These are phyloP conservation scores for Pseudomyrmex sp. DNA, from an alignment of 1,140 invertebrate species.

Conservation along the genomic window DNA sequence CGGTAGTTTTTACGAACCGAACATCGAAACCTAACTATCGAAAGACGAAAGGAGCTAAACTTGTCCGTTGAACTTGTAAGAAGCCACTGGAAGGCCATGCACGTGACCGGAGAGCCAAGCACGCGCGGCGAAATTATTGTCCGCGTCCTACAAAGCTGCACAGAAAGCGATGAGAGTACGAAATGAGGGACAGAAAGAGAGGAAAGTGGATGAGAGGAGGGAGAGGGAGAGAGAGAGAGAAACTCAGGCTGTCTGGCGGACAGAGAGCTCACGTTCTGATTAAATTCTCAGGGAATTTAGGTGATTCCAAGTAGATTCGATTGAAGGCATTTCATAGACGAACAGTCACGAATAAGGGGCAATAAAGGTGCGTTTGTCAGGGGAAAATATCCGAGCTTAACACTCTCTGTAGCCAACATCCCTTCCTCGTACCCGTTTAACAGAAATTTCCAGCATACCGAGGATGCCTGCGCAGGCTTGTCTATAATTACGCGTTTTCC, in stretches of 20 bases:
- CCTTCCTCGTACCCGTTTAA: constrained; percentile 48
- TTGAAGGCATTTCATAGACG: constrained; percentile 80
- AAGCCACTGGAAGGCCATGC: constrained; percentile 71
- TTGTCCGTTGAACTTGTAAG: constrained; percentile 75
- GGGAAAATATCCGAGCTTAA: constrained; percentile 72
- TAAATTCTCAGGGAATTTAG: constrained; percentile 79
- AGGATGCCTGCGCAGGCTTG: constrained; percentile 30
- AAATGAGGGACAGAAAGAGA: constrained; percentile 49
- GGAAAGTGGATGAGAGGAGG: constrained; percentile 18
- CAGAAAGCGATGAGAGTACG: constrained; percentile 50
- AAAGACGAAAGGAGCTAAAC: constrained; percentile 71
- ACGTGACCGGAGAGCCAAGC: constrained; percentile 75
- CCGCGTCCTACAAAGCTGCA: constrained; percentile 63
- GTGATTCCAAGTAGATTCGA: constrained; percentile 79
- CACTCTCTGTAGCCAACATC: constrained; percentile 51
- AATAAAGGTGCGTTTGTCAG: constrained; percentile 77
- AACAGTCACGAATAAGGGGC: constrained; percentile 78
- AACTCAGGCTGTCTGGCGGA: constrained; percentile 31
- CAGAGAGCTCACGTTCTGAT: constrained; percentile 76
- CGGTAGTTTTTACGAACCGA: constrained; percentile 57
- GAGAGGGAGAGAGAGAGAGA: background rate
- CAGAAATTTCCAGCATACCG: constrained; percentile 52
- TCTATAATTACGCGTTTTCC: constrained; percentile 24
- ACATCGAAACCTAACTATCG: constrained; percentile 72
- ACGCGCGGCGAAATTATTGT: constrained; percentile 74